These are phyloP conservation scores for Dicrurus megarhynchus DNA, from an alignment of 2,113 vertebrate species.

Conservation along the genomic window DNA sequence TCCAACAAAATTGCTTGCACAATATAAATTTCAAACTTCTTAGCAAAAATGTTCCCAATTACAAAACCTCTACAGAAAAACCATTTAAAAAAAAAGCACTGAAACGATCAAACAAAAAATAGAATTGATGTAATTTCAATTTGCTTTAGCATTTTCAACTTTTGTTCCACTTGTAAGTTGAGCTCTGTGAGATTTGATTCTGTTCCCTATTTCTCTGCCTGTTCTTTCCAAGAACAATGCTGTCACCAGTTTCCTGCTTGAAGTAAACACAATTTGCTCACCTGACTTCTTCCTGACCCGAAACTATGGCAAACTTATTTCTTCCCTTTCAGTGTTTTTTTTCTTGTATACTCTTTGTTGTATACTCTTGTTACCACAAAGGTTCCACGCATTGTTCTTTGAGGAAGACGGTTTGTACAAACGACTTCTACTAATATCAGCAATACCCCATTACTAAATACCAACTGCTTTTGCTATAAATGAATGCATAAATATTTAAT, in stretches of 20 bases:
- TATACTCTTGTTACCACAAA: neutral
- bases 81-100: neutral
- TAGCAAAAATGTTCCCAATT: neutral
- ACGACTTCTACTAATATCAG: neutral
- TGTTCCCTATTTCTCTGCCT: neutral
- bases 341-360: neutral
- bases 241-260: conserved; percentile 1
- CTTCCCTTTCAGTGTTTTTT: conserved; percentile 20
- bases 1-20: neutral
- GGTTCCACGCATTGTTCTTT: neutral
- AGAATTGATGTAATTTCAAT: neutral
- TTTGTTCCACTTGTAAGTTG: neutral
- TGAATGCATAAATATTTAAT: neutral
- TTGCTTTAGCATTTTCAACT: neutral
- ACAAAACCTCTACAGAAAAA: neutral
- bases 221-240: conserved; percentile 34
- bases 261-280: conserved; percentile 27
- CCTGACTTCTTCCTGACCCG: conserved; percentile 7
- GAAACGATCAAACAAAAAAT: neutral
- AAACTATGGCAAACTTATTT: neutral
- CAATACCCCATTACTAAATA: neutral
- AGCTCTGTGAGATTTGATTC: neutral
- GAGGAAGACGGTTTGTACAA: neutral
- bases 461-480: neutral
- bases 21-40: neutral